Evolutionary conservation across 2,888 invertebrate species (phyloP).

Genomic region (Aspidiotus destructor): DNA sequence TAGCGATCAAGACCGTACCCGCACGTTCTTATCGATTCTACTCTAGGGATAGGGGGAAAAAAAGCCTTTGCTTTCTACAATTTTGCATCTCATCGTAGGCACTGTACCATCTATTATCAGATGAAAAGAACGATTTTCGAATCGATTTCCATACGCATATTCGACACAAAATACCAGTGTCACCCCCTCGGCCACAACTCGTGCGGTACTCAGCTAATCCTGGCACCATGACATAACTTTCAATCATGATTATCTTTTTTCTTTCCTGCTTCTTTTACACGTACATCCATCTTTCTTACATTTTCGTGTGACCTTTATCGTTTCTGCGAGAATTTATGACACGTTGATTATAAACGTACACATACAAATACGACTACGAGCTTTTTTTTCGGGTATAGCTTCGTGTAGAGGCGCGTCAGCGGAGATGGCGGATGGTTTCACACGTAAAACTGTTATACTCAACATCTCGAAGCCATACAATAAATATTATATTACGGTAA

Average conservation of each 20-base stretch:
- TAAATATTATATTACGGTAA: too few species aligned
- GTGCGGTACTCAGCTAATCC: slow-evolving; percentile 20
- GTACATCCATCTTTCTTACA: too few species aligned
- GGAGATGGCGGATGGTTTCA: slow-evolving; percentile 18
- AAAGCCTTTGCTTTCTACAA: too few species aligned
- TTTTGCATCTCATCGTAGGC: too few species aligned
- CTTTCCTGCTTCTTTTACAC: not conserved
- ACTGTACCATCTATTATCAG: too few species aligned
- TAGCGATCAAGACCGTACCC: too few species aligned
- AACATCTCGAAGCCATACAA: slow-evolving; percentile 13
- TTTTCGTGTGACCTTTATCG: slow-evolving; percentile 27
- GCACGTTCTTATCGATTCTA: too few species aligned
- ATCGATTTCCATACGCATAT: too few species aligned
- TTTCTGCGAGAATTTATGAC: slow-evolving; percentile 27
- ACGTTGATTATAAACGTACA: slow-evolving; percentile 22
- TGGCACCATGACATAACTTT: slow-evolving; percentile 28
- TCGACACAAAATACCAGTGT: too few species aligned
- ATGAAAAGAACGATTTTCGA: too few species aligned
- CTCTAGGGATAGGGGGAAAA: too few species aligned
- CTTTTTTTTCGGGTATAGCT: not conserved
- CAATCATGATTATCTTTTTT: slow-evolving; percentile 26
- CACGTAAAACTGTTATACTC: slow-evolving; percentile 24
- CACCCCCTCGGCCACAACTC: not conserved
- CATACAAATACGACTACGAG: not conserved
- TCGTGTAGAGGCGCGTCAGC: not conserved